A percentile compares a stretch with the other conserved stretches of the same genome.
Evolutionary conservation across 2,888 invertebrate genomes (phyloP).

Genomic region (Galeruca laticollis): DNA sequence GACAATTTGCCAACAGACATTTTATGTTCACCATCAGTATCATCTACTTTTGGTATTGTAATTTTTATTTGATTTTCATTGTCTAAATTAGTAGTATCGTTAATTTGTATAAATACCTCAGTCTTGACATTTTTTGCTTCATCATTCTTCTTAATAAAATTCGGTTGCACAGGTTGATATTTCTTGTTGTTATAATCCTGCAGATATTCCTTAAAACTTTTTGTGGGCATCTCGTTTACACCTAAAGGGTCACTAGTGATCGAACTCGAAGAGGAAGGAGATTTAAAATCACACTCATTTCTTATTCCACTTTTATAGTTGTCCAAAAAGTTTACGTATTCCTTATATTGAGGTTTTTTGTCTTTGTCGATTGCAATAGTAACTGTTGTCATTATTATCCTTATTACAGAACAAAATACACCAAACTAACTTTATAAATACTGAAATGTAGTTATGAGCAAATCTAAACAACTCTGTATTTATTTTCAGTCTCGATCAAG

Average conservation of each 20-base stretch:
- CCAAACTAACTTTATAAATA: neutral
- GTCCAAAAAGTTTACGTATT: constrained; percentile 60
- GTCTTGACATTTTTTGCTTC: constrained; percentile 34
- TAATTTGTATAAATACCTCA: constrained; percentile 25
- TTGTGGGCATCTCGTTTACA: constrained; percentile 43
- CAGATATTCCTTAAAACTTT: constrained; percentile 52
- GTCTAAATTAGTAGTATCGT: constrained; percentile 2
- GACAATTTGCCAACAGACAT: constrained; percentile 43
- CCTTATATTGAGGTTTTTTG: constrained; percentile 56
- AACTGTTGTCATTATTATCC: constrained; percentile 43
- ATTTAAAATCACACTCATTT: constrained; percentile 49
- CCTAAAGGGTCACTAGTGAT: constrained; percentile 49
- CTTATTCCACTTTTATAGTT: constrained; percentile 57
- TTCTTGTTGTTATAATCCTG: constrained; percentile 54
- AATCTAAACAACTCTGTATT: constrained; percentile 1
- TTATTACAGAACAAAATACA: neutral
- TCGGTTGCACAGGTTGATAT: constrained; percentile 53
- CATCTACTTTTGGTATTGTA: constrained; percentile 8
- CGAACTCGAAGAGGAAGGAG: constrained; percentile 49
- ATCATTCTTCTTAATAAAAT: constrained; percentile 27
- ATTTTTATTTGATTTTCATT: constrained; percentile 9
- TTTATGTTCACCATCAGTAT: constrained; percentile 35
- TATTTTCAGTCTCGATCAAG: constrained; percentile 14
- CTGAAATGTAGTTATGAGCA: neutral
- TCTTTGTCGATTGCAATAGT: constrained; percentile 43